Evolutionary conservation across 2,888 invertebrate genomes (phyloP), one percentile per base, ranked within the genome.

Genomic region (Prosapia bicincta): DNA sequence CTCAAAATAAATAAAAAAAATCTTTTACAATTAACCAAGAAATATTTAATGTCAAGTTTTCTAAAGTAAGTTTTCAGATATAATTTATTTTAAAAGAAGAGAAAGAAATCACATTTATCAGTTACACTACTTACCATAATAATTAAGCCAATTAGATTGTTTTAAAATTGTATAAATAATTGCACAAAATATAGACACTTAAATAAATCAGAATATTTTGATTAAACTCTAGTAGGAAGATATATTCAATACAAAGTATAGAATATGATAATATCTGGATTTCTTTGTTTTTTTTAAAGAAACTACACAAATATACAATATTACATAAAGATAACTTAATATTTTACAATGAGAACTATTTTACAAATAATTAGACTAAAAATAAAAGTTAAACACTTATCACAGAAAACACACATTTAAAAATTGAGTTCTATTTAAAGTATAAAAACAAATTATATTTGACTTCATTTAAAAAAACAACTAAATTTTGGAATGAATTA

Each of bases 331-430:
- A 79, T 80, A 79, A 79, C 77, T 79, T 78, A 79, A 75, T 78
- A 77, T 78, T 75, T 78, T 75, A 78, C 78, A 80, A 76, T 74
- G 69, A 69, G 74, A 75, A 71, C 76, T 79, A 77, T 78, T 75
- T 76, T 79, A 79, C 78, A 79, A 78, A 75, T 71, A 75, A 68
- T 70, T 30, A 70, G 72, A 54, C 38, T 72, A 77, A 75, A 73
- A 79, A 78, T 6, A 76, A 72, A 70, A 79, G 78, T 77, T 79
- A 71, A 79, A 80, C 79, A 79, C 79, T 77, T 80, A 80, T 80
- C 80, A 80, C 80, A 80, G 80, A 80, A 80, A 79, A 80, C 78
- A 80, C 80, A 80, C 79, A 79, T 76, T 78, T 77, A 78, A 70
- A 54, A 54, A 54, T 54, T 20, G 54, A 54, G n/a, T n/a, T 54